Evolutionary conservation across 2,888 invertebrate species (phyloP).

Genomic region (Drepanosiphum platanoidis): DNA sequence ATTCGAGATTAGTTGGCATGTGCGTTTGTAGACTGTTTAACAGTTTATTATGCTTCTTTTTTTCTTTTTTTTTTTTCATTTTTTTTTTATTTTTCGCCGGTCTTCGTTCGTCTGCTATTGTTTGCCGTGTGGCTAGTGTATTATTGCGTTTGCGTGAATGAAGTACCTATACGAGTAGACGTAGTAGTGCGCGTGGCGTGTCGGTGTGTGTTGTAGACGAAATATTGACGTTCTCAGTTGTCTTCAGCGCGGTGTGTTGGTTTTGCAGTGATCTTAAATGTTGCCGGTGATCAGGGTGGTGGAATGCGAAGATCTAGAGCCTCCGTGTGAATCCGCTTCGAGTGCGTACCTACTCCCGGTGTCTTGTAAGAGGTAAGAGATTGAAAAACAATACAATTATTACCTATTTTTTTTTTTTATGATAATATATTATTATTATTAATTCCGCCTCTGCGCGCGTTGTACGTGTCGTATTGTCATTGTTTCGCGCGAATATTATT

Average conservation of each 20-base stretch:
- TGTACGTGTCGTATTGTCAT: no score
- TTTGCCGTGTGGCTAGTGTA: slow-evolving; percentile 13
- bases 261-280: slow-evolving; percentile 58
- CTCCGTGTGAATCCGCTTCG: slow-evolving; percentile 47
- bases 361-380: slow-evolving; percentile 57
- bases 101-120: slow-evolving; percentile 34
- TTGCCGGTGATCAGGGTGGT: slow-evolving; percentile 62
- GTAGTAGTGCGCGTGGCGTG: no score
- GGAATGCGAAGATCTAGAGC: slow-evolving; percentile 57
- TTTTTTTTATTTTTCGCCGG: background rate
- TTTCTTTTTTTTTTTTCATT: slow-evolving; percentile 6
- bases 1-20: slow-evolving; percentile 55
- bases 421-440: no score
- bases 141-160: background rate
- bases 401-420: no score
- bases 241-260: slow-evolving; percentile 25
- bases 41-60: slow-evolving; percentile 4
- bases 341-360: slow-evolving; percentile 44
- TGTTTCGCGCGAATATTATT: no score
- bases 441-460: no score
- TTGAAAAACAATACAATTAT: background rate
- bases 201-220: background rate
- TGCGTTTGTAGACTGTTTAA: slow-evolving; percentile 43
- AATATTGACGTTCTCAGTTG: background rate
- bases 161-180: no score